phyloP scores from a whole-genome alignment of 2,113 vertebrate genomes.

The Thinocorus orbignyianus region DNA sequence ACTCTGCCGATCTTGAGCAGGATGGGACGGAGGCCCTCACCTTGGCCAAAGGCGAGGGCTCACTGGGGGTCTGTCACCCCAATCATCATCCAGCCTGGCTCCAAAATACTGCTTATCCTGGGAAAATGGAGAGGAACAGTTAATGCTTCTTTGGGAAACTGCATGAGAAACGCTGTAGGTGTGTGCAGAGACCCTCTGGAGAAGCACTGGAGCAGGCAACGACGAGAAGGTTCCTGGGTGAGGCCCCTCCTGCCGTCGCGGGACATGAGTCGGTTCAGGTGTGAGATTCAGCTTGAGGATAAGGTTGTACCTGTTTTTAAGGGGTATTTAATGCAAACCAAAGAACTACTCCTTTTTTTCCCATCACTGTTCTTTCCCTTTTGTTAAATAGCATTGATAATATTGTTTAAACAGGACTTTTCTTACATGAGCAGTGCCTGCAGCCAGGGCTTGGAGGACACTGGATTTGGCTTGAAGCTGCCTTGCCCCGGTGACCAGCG shows the following conservation, averaged over 20 bases:
- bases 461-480: not conserved
- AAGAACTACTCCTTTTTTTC: not conserved
- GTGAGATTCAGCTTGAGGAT: not conserved
- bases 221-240: not conserved
- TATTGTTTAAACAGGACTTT: not conserved
- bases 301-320: not conserved
- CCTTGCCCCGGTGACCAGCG: accelerated
- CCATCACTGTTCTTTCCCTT: not conserved
- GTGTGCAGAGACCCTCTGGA: not conserved
- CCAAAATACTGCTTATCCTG: not conserved
- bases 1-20: not conserved
- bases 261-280: accelerated
- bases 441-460: not conserved
- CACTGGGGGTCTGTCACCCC: not conserved
- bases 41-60: accelerated
- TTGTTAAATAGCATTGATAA: not conserved
- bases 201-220: not conserved
- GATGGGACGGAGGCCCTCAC: not conserved
- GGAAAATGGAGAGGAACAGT: not conserved
- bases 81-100: accelerated
- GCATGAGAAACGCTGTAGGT: accelerated
- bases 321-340: not conserved
- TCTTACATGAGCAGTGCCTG: not conserved
- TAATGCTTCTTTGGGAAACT: not conserved
- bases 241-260: accelerated